Conservation (phyloP, 2,113 vertebrate genomes). For the Phainopepla nitens region DNA sequence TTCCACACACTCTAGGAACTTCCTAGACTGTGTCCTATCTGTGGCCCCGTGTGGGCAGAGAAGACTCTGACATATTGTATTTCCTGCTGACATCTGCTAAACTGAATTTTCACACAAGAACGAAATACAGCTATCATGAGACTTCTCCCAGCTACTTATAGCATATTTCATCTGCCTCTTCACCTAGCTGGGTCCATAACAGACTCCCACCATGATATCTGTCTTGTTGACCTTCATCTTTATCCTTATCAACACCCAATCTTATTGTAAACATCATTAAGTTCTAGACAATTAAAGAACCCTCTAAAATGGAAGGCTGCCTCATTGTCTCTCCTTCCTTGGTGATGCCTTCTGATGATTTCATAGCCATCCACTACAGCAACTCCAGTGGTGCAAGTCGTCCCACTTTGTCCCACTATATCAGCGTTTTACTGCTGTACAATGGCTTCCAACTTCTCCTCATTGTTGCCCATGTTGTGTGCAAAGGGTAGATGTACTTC, state of each 20-base stretch:
- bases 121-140: background rate
- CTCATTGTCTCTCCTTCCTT: background rate
- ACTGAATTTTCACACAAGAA: background rate
- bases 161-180: background rate
- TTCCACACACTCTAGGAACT: background rate
- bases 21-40: background rate
- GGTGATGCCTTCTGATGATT: background rate
- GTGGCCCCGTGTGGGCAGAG: too few relatives aligned
- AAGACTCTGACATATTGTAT: background rate
- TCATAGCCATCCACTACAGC: background rate
- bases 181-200: background rate
- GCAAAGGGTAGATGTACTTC: background rate
- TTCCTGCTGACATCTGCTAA: background rate
- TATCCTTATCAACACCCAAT: background rate
- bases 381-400: background rate
- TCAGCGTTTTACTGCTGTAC: fast-evolving
- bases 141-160: background rate
- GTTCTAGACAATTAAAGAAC: background rate
- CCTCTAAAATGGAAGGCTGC: background rate
- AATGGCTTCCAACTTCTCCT: background rate
- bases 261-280: too few relatives aligned
- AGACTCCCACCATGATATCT: background rate
- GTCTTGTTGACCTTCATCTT: background rate
- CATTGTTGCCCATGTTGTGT: background rate
- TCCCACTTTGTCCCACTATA: too few relatives aligned